Conservation (phyloP, 2,113 vertebrate species). For the Microcebus jonahi region DNA sequence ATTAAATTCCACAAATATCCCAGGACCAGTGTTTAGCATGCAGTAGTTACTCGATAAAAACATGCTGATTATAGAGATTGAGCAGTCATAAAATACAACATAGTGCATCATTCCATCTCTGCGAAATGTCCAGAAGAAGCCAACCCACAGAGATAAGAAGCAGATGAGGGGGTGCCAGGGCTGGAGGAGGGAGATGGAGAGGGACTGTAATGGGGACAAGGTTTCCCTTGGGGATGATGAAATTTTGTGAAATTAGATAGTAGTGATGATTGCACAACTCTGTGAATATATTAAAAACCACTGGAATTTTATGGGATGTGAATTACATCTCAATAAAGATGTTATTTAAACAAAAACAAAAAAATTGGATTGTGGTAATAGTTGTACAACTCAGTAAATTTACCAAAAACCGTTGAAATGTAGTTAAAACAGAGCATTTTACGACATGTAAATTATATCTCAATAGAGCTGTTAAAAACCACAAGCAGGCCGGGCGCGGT, state of each 20-base stretch:
- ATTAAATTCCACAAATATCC: background rate
- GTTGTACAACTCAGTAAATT: background rate
- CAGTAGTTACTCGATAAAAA: background rate
- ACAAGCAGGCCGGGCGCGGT: background rate
- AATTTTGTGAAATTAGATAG: background rate
- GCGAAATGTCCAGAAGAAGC: background rate
- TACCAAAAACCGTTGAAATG: constrained; percentile 18
- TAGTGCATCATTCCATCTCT: background rate
- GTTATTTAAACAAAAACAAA: constrained; percentile 54
- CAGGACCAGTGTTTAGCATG: background rate
- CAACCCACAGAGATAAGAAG: background rate
- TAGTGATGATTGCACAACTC: background rate
- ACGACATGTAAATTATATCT: constrained; percentile 3
- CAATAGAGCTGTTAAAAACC: background rate
- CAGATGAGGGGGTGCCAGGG: background rate
- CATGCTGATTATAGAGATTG: background rate
- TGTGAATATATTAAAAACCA: background rate
- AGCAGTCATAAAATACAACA: background rate
- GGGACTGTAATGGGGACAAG: background rate
- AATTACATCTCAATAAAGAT: constrained; percentile 55
- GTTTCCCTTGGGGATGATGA: background rate
- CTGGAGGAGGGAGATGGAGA: background rate
- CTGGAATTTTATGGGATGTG: constrained; percentile 7
- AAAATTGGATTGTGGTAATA: background rate
- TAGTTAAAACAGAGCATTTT: constrained; percentile 29